phyloP scores from a whole-genome alignment of 2,888 invertebrate species.

The Odontomyia ornata region DNA sequence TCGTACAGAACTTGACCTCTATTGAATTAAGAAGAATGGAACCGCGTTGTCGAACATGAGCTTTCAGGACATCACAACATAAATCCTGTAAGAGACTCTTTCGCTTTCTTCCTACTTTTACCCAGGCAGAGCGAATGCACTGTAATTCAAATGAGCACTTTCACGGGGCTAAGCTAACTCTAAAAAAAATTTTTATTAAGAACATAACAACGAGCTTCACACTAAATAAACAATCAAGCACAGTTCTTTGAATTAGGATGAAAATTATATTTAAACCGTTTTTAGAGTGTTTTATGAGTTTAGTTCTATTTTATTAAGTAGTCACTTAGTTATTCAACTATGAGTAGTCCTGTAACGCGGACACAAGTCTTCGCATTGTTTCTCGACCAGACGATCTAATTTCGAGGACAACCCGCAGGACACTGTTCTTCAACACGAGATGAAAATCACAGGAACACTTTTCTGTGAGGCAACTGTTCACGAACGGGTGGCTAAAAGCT shows the following conservation, averaged over 20 bases:
- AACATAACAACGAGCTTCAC: neutral
- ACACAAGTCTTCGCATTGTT: neutral
- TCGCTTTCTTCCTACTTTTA: slow-evolving; percentile 24
- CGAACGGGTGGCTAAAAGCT: slow-evolving; percentile 12
- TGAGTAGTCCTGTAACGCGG: neutral
- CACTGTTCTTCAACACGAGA: slow-evolving; percentile 33
- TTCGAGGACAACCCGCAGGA: slow-evolving; percentile 46
- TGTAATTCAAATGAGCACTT: neutral
- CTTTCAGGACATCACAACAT: slow-evolving; percentile 31
- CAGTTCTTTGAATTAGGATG: neutral
- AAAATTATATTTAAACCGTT: neutral
- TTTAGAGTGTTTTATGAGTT: neutral
- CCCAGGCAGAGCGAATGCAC: neutral
- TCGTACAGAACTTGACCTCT: slow-evolving; percentile 39
- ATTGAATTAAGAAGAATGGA: slow-evolving; percentile 34
- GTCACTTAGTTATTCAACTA: neutral
- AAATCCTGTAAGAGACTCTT: slow-evolving; percentile 20
- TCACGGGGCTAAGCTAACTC: neutral
- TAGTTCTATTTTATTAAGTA: neutral
- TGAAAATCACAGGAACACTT: slow-evolving; percentile 33
- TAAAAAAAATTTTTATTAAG: too few relatives aligned
- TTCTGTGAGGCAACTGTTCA: neutral
- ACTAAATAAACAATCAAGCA: neutral
- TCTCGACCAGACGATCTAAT: slow-evolving; percentile 42
- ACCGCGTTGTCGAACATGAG: slow-evolving; percentile 22